Base-by-base conservation (phyloP, 2,113 vertebrate genomes). In the Melanerpes aurifrons region DNA sequence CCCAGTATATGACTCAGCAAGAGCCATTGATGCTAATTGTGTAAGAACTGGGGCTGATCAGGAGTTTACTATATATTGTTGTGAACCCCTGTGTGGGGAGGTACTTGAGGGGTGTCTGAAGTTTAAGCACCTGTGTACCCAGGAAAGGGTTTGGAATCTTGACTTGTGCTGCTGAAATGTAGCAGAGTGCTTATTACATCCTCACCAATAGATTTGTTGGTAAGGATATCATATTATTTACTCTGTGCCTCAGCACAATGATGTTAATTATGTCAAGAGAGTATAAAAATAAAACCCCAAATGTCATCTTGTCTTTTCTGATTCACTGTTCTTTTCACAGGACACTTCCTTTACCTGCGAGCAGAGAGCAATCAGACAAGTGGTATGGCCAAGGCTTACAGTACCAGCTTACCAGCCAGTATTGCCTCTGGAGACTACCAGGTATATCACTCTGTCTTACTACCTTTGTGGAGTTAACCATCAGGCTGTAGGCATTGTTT, bases 291-390 rank as follows among this genome's bases (percentile, higher is more conserved):
- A 53, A 58, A 71, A 9, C 5, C 2, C 1, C 19, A 43, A 56
- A 37, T 37, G 37, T 69, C 1, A 2, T 62, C 40, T 56, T 76
- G 66, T 28, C 25, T 72, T 77, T 84, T 48, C 40, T 88, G 82
- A 54, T 87, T 71, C n/a, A 12, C 61, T 89, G 35, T 28, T 93
- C 21, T 89, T 62, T 70, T 87, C 66, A 31, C 86, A 99, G 98
- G 98, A 47, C 97, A 98, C 91, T 98, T 99, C 82, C 97, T 99
- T 66, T 98, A 98, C 88, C 90, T 99, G 71, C 96, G 95, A 91
- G 97, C 98, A 48, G 93, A 96, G 68, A 97, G 96, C 74, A 95
- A 75, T 62, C 90, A 92, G 61, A 95, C 94, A 3, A 87, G 70
- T 2, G 95, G 86, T 11, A 58, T 95, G 66, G 98, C 98, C 1